Evolutionary conservation across 2,113 vertebrate genomes (phyloP), one percentile per base, ranked within the genome.

Genomic region (Thinocorus orbignyianus): DNA sequence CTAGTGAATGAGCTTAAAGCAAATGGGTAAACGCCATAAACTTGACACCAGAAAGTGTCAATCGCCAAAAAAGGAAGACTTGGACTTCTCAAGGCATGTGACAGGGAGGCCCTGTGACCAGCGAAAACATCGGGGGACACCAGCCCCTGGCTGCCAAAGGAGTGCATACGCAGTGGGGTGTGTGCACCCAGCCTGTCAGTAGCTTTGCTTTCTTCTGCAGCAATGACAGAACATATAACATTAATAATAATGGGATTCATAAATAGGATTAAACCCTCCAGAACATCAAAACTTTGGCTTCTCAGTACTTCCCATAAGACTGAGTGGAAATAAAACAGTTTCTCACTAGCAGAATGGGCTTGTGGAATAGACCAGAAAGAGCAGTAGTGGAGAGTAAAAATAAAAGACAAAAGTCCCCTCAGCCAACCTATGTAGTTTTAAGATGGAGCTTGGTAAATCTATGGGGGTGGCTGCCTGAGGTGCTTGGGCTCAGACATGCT

Each of bases 271-370:
- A 79, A 64, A 72, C 10, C 25, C 37, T 65, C 23, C 55, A 78
- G 79, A 60, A 22, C 39, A 37, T 26, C 20, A 46, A 51, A 86
- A 70, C 35, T 78, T 54, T 33, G 61, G 11, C 44, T 77, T 76
- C 66, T 73, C 81, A 73, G 54, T 22, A 41, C 1, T 2, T 77
- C 25, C 48, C 62, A 70, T 87, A 96, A 96, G 90, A 14, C 84
- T 76, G 81, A 91, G 70, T 95, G 95, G 93, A 94, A 95, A 92
- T 91, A 82, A 88, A 96, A 77, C 70, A 77, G 80, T 86, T 95
- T 95, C 81, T 95, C 81, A 89, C 83, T 84, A 91, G 61, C 73
- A 90, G 76, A 90, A 52, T n/a, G 44, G 89, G 73, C 86, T 89
- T 92, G 77, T 87, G 89, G 61, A 92, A 69, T 35, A 65, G 77